Percentiles rank a stretch among this genome's conserved stretches.
Conservation (phyloP, 1,140 invertebrate genomes). For the Carposina sasakii region DNA sequence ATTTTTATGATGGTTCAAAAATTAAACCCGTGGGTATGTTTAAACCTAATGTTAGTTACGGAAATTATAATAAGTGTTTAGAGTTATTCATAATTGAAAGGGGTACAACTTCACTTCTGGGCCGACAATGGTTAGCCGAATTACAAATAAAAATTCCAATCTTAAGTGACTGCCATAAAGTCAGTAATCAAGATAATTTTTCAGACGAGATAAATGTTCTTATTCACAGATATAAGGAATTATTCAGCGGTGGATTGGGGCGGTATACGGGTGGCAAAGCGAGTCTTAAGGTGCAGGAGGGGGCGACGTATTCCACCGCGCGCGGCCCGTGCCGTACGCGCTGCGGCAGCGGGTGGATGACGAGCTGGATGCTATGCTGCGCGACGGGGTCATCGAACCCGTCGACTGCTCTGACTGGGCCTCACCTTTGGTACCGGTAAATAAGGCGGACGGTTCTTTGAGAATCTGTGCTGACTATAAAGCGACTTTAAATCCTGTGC, state of each 20-base stretch:
- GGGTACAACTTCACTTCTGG: slow-evolving; percentile 6
- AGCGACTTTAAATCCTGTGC: slow-evolving; percentile 21
- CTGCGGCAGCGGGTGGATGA: slow-evolving; percentile 6
- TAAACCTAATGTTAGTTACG: neutral
- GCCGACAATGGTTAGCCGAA: slow-evolving; percentile 10
- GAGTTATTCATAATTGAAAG: slow-evolving; percentile 8
- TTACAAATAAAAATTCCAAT: neutral
- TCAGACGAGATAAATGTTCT: neutral
- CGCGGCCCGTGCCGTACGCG: neutral
- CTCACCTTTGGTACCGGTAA: slow-evolving; percentile 29
- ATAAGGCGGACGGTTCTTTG: slow-evolving; percentile 25
- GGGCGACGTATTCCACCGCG: neutral
- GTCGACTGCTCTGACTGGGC: slow-evolving; percentile 23
- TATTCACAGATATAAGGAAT: slow-evolving; percentile 1
- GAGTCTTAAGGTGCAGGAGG: neutral
- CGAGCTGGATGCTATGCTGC: slow-evolving; percentile 1
- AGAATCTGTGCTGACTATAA: slow-evolving; percentile 27
- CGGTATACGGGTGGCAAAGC: neutral
- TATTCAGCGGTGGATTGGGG: slow-evolving; percentile 2
- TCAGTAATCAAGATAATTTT: neutral
- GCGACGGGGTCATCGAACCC: neutral
- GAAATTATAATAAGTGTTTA: neutral
- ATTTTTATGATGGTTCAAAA: slow-evolving; percentile 6
- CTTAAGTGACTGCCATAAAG: neutral
- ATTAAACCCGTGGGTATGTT: slow-evolving; percentile 1